Percentiles rank a stretch among this genome's conserved stretches.
These are phyloP conservation scores for Triplophysa tibetana DNA, from an alignment of 2,113 vertebrate genomes.

Conservation along the genomic window DNA sequence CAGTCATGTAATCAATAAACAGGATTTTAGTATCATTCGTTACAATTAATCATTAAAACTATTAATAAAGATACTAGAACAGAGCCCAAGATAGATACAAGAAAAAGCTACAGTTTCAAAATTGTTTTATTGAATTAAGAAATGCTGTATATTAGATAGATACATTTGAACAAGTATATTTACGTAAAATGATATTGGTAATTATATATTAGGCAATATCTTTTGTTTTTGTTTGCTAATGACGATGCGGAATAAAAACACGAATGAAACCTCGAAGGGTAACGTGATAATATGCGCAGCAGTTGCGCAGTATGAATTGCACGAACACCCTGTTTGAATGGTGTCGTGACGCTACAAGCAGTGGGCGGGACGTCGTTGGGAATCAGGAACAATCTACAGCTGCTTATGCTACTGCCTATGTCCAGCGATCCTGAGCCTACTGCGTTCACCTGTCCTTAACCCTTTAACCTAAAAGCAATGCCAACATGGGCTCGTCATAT, in stretches of 20 bases:
- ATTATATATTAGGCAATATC: not conserved
- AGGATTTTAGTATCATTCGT: no score
- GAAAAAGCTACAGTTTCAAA: no score
- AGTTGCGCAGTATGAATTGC: no score
- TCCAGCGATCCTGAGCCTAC: not conserved
- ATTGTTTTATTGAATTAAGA: no score
- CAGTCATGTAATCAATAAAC: no score
- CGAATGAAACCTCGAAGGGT: no score
- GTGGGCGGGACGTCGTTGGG: constrained; percentile 32
- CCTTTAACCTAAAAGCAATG: constrained; percentile 17
- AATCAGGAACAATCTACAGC: constrained; percentile 54
- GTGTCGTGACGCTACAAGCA: not conserved
- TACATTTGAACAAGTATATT: no score
- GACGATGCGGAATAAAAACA: constrained; percentile 11
- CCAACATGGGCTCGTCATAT: constrained; percentile 57
- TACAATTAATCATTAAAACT: no score
- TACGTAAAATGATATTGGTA: no score
- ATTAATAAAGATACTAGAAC: no score
- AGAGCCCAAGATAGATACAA: no score
- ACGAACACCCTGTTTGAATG: not conserved
- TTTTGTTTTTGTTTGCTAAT: not conserved
- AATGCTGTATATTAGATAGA: not conserved
- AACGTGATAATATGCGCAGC: not conserved
- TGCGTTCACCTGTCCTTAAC: not conserved
- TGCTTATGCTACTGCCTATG: not conserved